Percentiles rank a stretch among this genome's conserved stretches.
Conservation (phyloP, 2,888 invertebrate species). For the Aproaerema taeniolella region DNA sequence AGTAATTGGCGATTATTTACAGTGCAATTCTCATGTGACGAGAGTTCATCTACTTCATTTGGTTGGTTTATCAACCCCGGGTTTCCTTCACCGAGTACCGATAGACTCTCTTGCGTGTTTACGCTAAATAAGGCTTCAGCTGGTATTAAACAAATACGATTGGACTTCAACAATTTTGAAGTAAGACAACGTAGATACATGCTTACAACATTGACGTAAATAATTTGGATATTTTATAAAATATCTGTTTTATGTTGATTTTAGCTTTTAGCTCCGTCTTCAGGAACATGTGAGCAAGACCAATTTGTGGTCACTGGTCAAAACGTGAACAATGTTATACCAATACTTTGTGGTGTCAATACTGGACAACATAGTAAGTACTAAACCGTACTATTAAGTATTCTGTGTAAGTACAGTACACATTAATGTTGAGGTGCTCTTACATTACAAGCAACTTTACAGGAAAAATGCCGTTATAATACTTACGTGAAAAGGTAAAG, state of each 20-base stretch:
- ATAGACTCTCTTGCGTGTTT: conserved; percentile 80
- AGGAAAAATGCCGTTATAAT: no score
- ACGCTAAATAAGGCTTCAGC: conserved; percentile 79
- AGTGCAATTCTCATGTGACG: conserved; percentile 84
- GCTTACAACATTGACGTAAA: neutral
- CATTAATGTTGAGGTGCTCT: no score
- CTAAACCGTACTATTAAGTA: no score
- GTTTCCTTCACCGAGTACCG: conserved; percentile 78
- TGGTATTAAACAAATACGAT: conserved; percentile 81
- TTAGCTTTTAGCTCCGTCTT: conserved; percentile 81
- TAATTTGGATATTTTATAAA: neutral
- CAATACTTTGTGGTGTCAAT: conserved; percentile 85
- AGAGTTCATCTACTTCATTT: conserved; percentile 75
- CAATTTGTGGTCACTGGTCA: conserved; percentile 84
- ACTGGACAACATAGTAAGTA: conserved; percentile 84
- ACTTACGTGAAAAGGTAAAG: no score
- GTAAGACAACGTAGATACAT: conserved; percentile 44
- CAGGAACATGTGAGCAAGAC: conserved; percentile 83
- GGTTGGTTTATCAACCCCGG: conserved; percentile 86
- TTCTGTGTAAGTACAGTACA: no score
- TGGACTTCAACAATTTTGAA: conserved; percentile 84
- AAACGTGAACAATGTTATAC: conserved; percentile 81
- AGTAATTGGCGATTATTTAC: no score
- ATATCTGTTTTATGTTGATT: conserved; percentile 18
- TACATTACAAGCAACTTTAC: no score